These are phyloP conservation scores for Pilophorus perplexus DNA, from an alignment of 2,888 invertebrate genomes.

Conservation along the genomic window DNA sequence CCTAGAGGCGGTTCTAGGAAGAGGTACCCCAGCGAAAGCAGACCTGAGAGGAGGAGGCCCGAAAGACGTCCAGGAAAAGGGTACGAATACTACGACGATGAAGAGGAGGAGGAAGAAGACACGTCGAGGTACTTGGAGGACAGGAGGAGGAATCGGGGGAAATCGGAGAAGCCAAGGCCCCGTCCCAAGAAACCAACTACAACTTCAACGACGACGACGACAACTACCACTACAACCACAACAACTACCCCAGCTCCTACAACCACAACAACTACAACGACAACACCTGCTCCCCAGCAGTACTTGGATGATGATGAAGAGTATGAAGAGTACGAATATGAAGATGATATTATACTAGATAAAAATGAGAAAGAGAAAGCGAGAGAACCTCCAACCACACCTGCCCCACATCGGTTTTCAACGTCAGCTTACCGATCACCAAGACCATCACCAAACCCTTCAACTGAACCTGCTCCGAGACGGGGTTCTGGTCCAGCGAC, in stretches of 20 bases:
- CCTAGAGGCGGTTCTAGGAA: slow-evolving; percentile 42
- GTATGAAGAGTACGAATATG: slow-evolving; percentile 41
- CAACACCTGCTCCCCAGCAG: slow-evolving; percentile 14
- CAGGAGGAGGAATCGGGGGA: slow-evolving; percentile 30
- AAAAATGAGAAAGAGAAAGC: slow-evolving; percentile 18
- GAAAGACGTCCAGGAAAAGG: slow-evolving; percentile 38
- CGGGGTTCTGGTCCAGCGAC: background rate
- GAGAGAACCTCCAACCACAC: slow-evolving; percentile 21
- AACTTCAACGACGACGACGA: slow-evolving; percentile 5
- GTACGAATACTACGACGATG: slow-evolving; percentile 43
- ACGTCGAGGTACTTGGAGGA: slow-evolving; percentile 20
- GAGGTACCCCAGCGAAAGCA: slow-evolving; percentile 28
- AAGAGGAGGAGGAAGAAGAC: slow-evolving; percentile 41
- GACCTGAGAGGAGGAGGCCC: slow-evolving; percentile 35
- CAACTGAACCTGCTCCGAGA: slow-evolving; percentile 15
- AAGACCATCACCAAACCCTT: background rate
- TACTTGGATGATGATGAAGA: slow-evolving; percentile 43
- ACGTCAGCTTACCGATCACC: slow-evolving; percentile 23
- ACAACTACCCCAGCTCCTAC: slow-evolving; percentile 24
- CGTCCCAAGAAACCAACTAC: slow-evolving; percentile 33
- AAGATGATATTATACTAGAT: slow-evolving; percentile 27
- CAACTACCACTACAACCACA: slow-evolving; percentile 28
- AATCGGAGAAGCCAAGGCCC: slow-evolving; percentile 26
- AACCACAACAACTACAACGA: slow-evolving; percentile 23
- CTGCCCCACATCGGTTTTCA: slow-evolving; percentile 41